Evolutionary conservation across 2,888 invertebrate species (phyloP).

Genomic region (Camponotus fellah): DNA sequence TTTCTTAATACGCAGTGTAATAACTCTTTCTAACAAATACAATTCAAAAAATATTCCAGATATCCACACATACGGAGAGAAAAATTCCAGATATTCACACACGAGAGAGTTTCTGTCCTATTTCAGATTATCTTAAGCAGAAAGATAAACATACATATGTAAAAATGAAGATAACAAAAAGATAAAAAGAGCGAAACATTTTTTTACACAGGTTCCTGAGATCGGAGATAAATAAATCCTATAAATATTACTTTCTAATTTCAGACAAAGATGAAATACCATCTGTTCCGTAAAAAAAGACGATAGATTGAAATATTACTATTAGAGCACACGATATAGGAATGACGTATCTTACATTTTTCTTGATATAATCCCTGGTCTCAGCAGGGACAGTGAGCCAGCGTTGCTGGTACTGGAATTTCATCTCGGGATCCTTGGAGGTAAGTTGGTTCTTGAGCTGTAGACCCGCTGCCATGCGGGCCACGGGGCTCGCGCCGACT

Average conservation of each 20-base stretch:
- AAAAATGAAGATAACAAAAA: not conserved
- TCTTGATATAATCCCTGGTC: constrained; percentile 95
- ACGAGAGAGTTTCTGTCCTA: not conserved
- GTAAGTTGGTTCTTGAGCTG: constrained; percentile 99
- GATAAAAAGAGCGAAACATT: not conserved
- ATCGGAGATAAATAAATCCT: not conserved
- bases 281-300: not conserved
- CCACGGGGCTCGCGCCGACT: constrained; percentile 96
- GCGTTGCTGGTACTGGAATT: constrained; percentile 94
- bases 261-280: not conserved
- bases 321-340: not conserved
- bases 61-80: not conserved
- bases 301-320: not conserved
- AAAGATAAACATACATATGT: not conserved
- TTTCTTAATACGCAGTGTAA: not conserved
- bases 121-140: not conserved
- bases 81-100: too few species aligned
- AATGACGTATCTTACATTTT: constrained; percentile 91
- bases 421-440: constrained; percentile 95
- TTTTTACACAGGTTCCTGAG: not conserved
- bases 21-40: not conserved
- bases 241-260: not conserved
- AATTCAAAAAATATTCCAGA: not conserved
- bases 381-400: constrained; percentile 97
- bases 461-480: constrained; percentile 99